Conservation (phyloP, 2,888 invertebrate species). For the Campoplex capitator region DNA sequence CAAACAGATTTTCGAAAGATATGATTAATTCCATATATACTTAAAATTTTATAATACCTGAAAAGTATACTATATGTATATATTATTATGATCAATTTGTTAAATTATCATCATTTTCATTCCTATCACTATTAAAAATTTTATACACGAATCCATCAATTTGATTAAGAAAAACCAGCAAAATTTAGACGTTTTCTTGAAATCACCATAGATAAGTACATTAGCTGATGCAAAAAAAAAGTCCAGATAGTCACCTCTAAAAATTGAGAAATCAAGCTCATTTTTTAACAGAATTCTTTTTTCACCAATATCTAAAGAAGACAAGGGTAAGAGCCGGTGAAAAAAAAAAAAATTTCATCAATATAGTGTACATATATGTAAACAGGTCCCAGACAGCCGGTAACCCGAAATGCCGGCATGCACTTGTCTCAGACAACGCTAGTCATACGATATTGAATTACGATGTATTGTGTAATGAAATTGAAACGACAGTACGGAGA, state of each 20-base stretch:
- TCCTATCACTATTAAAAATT: not conserved
- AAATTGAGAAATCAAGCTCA: too few species aligned
- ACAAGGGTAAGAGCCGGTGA: too few species aligned
- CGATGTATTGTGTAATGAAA: slow-evolving; percentile 51
- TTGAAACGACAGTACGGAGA: not conserved
- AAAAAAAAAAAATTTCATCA: too few species aligned
- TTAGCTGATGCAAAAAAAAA: too few species aligned
- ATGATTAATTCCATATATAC: not conserved
- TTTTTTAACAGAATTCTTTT: too few species aligned
- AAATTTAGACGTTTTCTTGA: not conserved
- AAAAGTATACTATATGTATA: not conserved
- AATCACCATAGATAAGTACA: not conserved
- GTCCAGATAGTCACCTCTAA: too few species aligned
- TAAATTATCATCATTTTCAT: not conserved
- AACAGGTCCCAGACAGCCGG: slow-evolving; percentile 31
- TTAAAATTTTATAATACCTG: not conserved
- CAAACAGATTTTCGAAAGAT: not conserved
- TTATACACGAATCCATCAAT: not conserved
- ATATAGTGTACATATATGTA: not conserved
- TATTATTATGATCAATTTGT: not conserved
- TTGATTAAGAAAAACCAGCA: not conserved
- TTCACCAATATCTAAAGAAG: too few species aligned
- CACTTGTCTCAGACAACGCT: slow-evolving; percentile 22
- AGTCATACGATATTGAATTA: slow-evolving; percentile 24
- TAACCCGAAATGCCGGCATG: slow-evolving; percentile 56